phyloP scores from a whole-genome alignment of 2,113 vertebrate genomes.

The Muntiacus reevesi region DNA sequence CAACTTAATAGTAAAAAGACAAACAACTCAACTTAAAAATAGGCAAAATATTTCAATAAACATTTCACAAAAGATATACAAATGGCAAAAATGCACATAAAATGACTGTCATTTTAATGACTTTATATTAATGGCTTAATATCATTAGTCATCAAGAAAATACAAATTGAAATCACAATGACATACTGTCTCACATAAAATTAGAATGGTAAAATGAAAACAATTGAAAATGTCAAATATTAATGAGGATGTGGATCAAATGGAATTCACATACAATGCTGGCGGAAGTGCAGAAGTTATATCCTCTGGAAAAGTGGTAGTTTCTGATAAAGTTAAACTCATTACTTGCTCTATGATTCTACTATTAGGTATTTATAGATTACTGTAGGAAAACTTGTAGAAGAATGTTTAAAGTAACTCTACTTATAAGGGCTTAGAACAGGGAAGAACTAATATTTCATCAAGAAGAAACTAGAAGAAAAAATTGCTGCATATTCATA shows the following conservation, averaged over 20 bases:
- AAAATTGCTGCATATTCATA: neutral
- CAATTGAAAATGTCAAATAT: neutral
- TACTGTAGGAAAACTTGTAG: neutral
- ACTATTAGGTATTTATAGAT: neutral
- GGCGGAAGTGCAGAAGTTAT: neutral
- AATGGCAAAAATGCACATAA: neutral
- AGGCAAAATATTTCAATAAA: neutral
- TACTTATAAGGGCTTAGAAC: neutral
- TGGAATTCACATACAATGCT: neutral
- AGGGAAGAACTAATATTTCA: neutral
- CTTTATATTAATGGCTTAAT: neutral
- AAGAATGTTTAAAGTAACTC: neutral
- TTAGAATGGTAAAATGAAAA: neutral
- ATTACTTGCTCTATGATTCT: neutral
- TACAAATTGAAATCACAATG: neutral
- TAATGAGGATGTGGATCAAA: neutral
- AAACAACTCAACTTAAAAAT: neutral
- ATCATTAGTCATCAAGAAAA: neutral
- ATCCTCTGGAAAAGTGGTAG: neutral
- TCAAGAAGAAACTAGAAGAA: neutral
- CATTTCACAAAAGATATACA: neutral
- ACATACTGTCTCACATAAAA: neutral
- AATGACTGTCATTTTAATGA: neutral
- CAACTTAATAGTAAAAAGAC: neutral
- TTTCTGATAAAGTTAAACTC: neutral